Percentiles rank a stretch among this genome's conserved stretches.
Conservation (phyloP, 2,113 vertebrate genomes). For the Struthio camelus region DNA sequence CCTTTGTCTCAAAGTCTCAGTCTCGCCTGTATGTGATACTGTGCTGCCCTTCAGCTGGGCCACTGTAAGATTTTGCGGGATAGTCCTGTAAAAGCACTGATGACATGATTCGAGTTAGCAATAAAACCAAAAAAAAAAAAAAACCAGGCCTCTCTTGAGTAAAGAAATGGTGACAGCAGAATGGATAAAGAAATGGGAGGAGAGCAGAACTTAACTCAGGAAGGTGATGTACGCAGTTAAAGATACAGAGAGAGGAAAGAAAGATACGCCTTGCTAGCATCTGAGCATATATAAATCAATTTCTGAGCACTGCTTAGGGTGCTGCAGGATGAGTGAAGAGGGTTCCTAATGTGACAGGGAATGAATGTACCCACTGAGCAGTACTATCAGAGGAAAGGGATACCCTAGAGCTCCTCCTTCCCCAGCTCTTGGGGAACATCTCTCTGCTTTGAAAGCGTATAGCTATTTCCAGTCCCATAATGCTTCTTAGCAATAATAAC, state of each 20-base stretch:
- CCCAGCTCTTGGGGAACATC: not conserved
- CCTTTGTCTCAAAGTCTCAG: not conserved
- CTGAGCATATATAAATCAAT: not conserved
- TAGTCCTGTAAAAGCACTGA: not conserved
- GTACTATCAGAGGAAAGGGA: not conserved
- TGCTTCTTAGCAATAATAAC: not conserved
- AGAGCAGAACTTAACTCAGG: not conserved
- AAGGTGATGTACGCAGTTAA: not conserved
- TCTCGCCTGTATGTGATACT: fast-evolving
- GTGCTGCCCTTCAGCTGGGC: not conserved
- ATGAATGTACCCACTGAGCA: not conserved
- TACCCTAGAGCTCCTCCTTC: not conserved
- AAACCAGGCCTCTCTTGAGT: not conserved
- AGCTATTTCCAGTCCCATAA: not conserved
- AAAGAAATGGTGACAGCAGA: not conserved
- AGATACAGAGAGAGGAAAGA: not conserved
- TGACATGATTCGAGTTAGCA: not conserved
- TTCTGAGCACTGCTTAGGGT: not conserved
- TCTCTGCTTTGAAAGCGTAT: fast-evolving
- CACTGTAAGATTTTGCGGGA: not conserved
- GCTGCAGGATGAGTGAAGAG: fast-evolving
- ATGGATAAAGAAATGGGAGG: not conserved
- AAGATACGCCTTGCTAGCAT: not conserved
- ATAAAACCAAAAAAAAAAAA: not conserved
- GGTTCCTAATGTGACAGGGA: not conserved